Evolutionary conservation across 2,113 vertebrate genomes (phyloP).

Genomic region (Mus musculus): DNA sequence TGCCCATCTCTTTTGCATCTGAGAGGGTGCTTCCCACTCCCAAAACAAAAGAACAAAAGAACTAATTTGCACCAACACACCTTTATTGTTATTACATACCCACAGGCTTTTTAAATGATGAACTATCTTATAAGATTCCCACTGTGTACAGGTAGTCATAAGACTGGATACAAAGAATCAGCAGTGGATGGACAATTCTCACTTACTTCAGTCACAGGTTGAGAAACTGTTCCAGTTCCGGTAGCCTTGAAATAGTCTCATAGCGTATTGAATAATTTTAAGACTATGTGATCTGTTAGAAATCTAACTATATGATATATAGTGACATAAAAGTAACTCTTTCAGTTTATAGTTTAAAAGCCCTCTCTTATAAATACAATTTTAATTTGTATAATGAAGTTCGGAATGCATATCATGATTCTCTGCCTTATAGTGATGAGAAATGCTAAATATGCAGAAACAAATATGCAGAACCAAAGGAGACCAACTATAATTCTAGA

Average conservation of each 20-base stretch:
- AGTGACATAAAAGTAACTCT: background rate
- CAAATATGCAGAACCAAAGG: background rate
- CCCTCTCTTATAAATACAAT: background rate
- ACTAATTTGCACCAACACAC: background rate
- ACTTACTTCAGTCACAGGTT: background rate
- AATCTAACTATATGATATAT: background rate
- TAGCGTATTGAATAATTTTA: background rate
- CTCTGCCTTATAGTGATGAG: background rate
- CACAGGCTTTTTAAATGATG: background rate
- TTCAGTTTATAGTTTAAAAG: background rate
- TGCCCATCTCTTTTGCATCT: too few relatives aligned
- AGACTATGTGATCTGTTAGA: background rate
- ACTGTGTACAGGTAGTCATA: background rate
- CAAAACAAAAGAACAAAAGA: background rate
- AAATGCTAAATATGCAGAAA: background rate
- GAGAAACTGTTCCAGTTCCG: background rate
- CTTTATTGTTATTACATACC: background rate
- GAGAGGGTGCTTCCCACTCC: too few relatives aligned
- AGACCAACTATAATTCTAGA: background rate
- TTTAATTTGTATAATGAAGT: background rate
- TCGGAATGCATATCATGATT: background rate
- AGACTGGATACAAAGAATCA: background rate
- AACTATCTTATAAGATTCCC: background rate
- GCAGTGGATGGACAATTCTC: background rate
- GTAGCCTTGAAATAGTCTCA: background rate